phyloP scores from a whole-genome alignment of 2,797 vertebrate species.

The Cygnus olor region DNA sequence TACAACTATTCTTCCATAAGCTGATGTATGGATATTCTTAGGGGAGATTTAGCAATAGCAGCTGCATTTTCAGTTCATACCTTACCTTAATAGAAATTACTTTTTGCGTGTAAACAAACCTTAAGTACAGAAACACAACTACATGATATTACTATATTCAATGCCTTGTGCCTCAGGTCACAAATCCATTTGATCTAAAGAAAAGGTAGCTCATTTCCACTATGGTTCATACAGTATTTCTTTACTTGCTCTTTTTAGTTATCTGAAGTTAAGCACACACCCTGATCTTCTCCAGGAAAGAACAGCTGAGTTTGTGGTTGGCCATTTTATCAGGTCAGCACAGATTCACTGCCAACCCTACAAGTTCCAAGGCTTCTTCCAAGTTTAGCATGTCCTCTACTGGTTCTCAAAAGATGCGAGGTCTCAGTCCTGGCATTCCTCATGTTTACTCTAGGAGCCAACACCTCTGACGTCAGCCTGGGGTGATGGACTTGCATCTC shows the following conservation, averaged over 20 bases:
- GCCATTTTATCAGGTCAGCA: background rate
- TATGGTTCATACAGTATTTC: background rate
- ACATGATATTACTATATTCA: background rate
- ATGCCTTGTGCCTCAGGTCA: background rate
- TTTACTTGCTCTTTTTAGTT: background rate
- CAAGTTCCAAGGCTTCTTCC: background rate
- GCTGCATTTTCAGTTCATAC: background rate
- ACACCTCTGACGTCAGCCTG: background rate
- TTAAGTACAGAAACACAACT: background rate
- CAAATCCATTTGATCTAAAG: background rate
- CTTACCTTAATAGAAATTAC: background rate
- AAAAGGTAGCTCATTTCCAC: background rate
- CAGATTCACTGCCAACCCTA: background rate
- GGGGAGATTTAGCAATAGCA: background rate
- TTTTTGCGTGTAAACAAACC: background rate
- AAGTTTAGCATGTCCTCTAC: background rate
- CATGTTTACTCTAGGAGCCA: background rate
- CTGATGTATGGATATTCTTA: background rate
- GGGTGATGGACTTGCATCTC: fast-evolving
- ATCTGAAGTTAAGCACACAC: background rate
- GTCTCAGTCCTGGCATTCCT: background rate
- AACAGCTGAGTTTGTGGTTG: background rate
- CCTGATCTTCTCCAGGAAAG: background rate
- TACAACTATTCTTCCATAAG: background rate
- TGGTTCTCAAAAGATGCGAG: background rate